Base-by-base conservation (phyloP, 37 sponge, comb jelly and placozoan genomes). In the Hormiphora californensis region DNA sequence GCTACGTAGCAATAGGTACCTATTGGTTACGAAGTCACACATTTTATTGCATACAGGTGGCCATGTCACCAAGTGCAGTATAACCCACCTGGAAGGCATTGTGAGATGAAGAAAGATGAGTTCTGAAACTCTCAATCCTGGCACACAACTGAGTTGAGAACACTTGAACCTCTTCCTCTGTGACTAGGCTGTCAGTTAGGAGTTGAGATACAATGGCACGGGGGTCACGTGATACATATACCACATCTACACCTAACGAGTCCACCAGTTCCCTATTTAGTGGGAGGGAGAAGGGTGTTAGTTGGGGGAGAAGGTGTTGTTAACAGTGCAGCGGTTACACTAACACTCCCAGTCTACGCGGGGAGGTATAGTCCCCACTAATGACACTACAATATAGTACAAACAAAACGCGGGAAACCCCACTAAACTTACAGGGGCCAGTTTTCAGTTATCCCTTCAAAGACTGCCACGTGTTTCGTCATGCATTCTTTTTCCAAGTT, bases 141-240 rank as follows among this genome's bases (percentile, higher is more conserved):
- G 81, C 81, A 73, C 81, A 73, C 44, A 73, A 25, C 43, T 73
- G 81, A 15, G 4, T 22, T n/a, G 46, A 11, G 46, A 73, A 73
- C 41, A 32, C 81, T 46, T 73, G 81, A n/a, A 73, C 44, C 3
- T 15, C 25, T 28, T 73, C 81, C 81, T 73, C 81, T 3, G 81
- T 73, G 9, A 73, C 38, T 23, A 43, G 46, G 23, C 81, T 46
- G 27, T 33, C 1, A 3, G 19, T 46, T 22, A 73, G 5, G 25
- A 73, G 46, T 22, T 36, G 36, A 7, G 81, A 73, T 1, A 73
- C 25, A 25, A 73, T 41, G 41, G 81, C 81, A 22, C 81, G 9
- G 9, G 81, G 81, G 46, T 73, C 81, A 36, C 81, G 41, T 17
- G 27, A 22, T 28, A 73, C 81, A 46, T 73, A 73, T 28, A 46